Evolutionary conservation across 2,797 vertebrate species (phyloP), one percentile per base, ranked within the genome.

Genomic region (Sebastes ruberrimus): DNA sequence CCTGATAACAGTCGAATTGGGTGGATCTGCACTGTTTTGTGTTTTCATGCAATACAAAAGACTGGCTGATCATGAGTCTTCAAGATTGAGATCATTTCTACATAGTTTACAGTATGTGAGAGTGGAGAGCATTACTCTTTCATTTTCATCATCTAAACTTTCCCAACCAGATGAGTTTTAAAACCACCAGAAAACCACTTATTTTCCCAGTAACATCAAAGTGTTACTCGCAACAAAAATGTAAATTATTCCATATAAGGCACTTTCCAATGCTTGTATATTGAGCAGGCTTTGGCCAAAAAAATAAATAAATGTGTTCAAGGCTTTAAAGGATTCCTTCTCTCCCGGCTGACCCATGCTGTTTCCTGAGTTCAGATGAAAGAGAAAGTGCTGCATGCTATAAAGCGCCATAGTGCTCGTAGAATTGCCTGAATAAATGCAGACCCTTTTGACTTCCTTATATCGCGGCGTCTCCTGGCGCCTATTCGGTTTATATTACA

Each of bases 401-500:
- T 93, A 90, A 94, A 93, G 90, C 3, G 70, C 86, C 73, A 23
- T 38, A 16, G 86, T 7, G 84, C 81, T 89, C 2, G 0, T 55
- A 69, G 73, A 85, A 88, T 65, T 78, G 83, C 77, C 75, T 73
- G 78, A 83, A 84, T 86, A 92, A 92, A 87, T 65, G 78, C 82
- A 80, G 83, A 87, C 82, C 81, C 87, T 89, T 93, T 74, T 87
- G 88, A 90, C 86, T 89, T 76, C 52, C 66, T 84, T 90, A 71
- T 83, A 88, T 71, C 61, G 11, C 55, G 2, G 4, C 8, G 82
- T 92, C 91, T 93, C 91, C 76, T 55, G 85, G 76, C 86, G 64
- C 80, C 88, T 65, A 84, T 93, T 92, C 20, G 20, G 79, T 93
- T 92, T 89, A 93, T 89, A 88, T 87, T 90, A 84, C 90, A 83